A percentile compares a stretch with the other conserved stretches of the same genome.
Evolutionary conservation across 2,113 vertebrate species (phyloP).

Genomic region (Tragelaphus imberbis): DNA sequence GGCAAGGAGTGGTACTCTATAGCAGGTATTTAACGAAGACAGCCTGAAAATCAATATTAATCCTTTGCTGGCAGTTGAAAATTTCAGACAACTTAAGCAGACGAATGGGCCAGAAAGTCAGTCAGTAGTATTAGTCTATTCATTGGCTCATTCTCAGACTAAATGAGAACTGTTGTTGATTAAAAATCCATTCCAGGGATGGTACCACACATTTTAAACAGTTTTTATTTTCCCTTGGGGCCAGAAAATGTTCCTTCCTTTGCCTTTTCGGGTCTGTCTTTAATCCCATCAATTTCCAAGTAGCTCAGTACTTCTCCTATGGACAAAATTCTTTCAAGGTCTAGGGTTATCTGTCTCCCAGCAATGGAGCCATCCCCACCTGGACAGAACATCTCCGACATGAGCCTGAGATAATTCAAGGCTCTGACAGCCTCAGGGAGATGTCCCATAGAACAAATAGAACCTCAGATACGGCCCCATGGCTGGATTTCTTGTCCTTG

Average conservation of each 20-base stretch:
- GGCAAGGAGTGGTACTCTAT: conserved; percentile 72
- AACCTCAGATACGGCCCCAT: background rate
- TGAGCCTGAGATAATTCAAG: background rate
- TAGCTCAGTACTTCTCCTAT: background rate
- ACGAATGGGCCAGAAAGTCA: conserved; percentile 74
- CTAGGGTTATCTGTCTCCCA: background rate
- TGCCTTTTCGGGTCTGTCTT: conserved; percentile 27
- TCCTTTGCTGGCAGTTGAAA: conserved; percentile 74
- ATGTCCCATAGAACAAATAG: background rate
- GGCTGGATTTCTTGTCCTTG: background rate
- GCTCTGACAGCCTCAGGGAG: background rate
- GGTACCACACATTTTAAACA: conserved; percentile 66
- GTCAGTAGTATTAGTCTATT: conserved; percentile 71
- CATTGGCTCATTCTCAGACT: conserved; percentile 71
- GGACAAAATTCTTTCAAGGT: background rate
- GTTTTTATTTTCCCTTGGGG: conserved; percentile 44
- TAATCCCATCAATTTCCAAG: conserved; percentile 9
- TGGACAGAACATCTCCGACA: background rate
- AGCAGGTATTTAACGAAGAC: conserved; percentile 81
- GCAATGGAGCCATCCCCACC: background rate
- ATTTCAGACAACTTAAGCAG: conserved; percentile 77
- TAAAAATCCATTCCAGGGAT: conserved; percentile 76
- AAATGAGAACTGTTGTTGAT: conserved; percentile 78
- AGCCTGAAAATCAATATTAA: conserved; percentile 82
- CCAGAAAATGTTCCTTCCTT: conserved; percentile 49